Evolutionary conservation across 2,888 invertebrate genomes (phyloP), one percentile per base, ranked within the genome.

Genomic region (Dryomyza anilis): DNA sequence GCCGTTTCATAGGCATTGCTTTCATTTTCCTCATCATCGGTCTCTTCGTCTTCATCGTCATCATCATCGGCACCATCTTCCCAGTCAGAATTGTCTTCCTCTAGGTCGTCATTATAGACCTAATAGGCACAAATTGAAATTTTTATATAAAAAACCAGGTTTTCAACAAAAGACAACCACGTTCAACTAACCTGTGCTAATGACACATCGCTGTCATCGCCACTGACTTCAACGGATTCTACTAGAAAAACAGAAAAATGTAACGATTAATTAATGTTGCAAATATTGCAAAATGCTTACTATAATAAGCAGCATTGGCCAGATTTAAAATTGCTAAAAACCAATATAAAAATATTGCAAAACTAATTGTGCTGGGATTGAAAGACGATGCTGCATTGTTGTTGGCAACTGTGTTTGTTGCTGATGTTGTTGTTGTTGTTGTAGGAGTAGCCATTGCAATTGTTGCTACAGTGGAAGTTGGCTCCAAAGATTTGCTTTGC

Each of bases 31-130:
- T 83, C 86, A 60, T 84, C 86, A 67, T 86, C 86, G 23, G 85
- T 85, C 68, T 86, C 85, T 55, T 88, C 88, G 63, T 87, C 88
- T 4, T 88, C 86, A 68, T 87, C 87, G 52, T 86, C 87, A 65
- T 84, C 84, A 33, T 81, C 85, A 55, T 82, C 85, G 65, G 86
- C 85, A 23, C 87, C 88, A 53, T 87, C 88, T 65, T 88, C 90
- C 73, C 89, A 89, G 52, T 87, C 89, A 67, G 88, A 86, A 74
- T 88, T 88, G 70, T 88, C 89, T 72, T 88, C 88, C 76, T 88
- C 86, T 53, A 86, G 81, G 72, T 85, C 85, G 57, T 86, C 85
- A 76, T 86, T 85, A 79, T 86, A 78, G 25, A 83, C 80, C 76
- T 78, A 52, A 23, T 3, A n/a, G n/a, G n/a, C n/a, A n/a, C 3